phyloP scores from a whole-genome alignment of 2,113 vertebrate genomes.

The Actenoides hombroni region DNA sequence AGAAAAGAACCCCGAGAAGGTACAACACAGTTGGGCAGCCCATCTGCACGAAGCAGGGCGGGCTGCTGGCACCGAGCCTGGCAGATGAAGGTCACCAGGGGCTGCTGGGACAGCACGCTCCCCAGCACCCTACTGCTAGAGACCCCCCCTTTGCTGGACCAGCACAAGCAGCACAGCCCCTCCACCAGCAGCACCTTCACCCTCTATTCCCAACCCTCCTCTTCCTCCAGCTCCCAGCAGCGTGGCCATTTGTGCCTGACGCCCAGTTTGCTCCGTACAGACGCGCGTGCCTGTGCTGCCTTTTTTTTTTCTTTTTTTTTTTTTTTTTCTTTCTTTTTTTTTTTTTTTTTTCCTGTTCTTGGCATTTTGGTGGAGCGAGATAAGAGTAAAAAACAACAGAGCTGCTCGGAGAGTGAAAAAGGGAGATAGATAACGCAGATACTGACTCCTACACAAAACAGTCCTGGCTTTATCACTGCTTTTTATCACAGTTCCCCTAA shows the following conservation, averaged over 20 bases:
- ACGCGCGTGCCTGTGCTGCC: constrained; percentile 47
- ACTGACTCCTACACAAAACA: constrained; percentile 95
- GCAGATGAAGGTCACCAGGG: background rate
- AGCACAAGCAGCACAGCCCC: background rate
- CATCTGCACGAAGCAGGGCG: background rate
- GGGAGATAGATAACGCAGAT: constrained; percentile 96
- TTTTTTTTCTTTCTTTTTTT: constrained; percentile 59
- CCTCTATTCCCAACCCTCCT: background rate
- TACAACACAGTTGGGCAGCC: background rate
- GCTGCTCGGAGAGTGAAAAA: constrained; percentile 90
- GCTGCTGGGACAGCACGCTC: rapidly evolving
- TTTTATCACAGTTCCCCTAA: constrained; percentile 88
- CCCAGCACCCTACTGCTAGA: background rate
- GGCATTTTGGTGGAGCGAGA: constrained; percentile 95
- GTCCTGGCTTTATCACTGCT: constrained; percentile 88
- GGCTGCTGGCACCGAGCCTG: background rate
- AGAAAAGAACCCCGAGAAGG: background rate
- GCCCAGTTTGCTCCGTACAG: background rate
- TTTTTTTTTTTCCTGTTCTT: constrained; percentile 89
- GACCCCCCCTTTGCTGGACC: background rate
- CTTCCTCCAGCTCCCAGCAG: background rate
- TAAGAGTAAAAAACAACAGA: constrained; percentile 95
- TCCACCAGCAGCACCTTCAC: background rate
- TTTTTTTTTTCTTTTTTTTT: constrained; percentile 75
- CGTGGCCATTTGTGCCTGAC: background rate